Conservation (phyloP, 2,113 vertebrate species). For the Castor canadensis region DNA sequence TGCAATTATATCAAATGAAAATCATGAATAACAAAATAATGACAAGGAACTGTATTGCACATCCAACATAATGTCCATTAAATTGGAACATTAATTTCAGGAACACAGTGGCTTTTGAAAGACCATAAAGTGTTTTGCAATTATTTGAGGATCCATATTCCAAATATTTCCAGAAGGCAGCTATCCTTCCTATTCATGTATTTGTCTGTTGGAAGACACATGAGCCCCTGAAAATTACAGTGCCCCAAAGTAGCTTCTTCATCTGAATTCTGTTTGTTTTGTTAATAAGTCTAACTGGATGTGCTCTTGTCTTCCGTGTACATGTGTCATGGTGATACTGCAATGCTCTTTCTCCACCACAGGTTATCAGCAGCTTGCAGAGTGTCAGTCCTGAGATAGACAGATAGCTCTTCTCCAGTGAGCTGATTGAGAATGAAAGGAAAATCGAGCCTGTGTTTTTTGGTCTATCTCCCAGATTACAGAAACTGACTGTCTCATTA, state of each 20-base stretch:
- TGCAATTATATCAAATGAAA: constrained; percentile 4
- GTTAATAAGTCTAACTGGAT: not conserved
- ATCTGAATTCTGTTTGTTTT: constrained; percentile 10
- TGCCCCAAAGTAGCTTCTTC: not conserved
- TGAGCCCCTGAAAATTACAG: not conserved
- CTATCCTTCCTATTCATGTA: not conserved
- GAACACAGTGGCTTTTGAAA: constrained; percentile 30
- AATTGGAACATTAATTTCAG: constrained; percentile 51
- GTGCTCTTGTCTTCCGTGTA: not conserved
- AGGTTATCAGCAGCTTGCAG: constrained; percentile 53
- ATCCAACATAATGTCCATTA: not conserved
- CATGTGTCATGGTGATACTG: not conserved
- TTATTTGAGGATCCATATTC: not conserved
- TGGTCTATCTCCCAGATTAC: constrained; percentile 61
- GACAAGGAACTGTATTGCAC: not conserved
- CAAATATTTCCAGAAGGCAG: constrained; percentile 20
- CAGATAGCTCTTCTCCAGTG: constrained; percentile 1
- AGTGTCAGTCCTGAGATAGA: not conserved
- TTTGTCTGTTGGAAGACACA: not conserved
- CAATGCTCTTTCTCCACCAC: not conserved
- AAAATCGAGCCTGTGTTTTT: constrained; percentile 48
- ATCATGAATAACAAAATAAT: constrained; percentile 35
- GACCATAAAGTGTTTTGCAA: not conserved
- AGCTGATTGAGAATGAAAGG: constrained; percentile 41
- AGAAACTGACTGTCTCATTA: constrained; percentile 65